A percentile compares a stretch with the other conserved stretches of the same genome.
phyloP scores from a whole-genome alignment of 2,888 invertebrate species.

The Meliscaeva auricollis region DNA sequence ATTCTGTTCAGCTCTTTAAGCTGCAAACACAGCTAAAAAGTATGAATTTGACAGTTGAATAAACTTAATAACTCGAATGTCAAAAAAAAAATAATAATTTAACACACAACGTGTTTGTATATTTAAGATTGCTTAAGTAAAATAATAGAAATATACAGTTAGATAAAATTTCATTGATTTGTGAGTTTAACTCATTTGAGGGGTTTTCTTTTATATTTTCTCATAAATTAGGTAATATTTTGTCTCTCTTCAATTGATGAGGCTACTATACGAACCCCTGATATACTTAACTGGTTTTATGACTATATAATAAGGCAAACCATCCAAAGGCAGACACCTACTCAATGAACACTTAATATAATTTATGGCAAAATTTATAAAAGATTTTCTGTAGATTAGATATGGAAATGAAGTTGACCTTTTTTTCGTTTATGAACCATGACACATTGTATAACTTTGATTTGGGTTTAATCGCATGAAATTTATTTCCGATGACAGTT shows the following conservation, averaged over 20 bases:
- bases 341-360: constrained; percentile 4
- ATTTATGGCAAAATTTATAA: constrained; percentile 17
- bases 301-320: neutral
- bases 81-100: no score
- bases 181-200: constrained; percentile 24
- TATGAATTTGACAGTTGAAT: neutral
- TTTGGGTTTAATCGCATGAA: neutral
- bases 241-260: constrained; percentile 15
- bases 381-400: neutral
- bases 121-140: no score
- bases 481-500: no score
- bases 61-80: no score
- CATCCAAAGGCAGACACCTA: neutral
- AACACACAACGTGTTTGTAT: no score
- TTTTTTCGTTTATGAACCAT: constrained; percentile 20
- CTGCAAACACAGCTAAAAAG: no score
- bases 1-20: no score
- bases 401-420: constrained; percentile 26
- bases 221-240: constrained; percentile 13
- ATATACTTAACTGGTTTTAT: neutral
- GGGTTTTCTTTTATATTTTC: constrained; percentile 35
- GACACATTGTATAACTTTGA: neutral
- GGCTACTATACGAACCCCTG: no score
- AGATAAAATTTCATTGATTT: constrained; percentile 1
- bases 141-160: no score